phyloP scores from a whole-genome alignment of 2,888 invertebrate species.

The Stenchaetothrips biformis region DNA sequence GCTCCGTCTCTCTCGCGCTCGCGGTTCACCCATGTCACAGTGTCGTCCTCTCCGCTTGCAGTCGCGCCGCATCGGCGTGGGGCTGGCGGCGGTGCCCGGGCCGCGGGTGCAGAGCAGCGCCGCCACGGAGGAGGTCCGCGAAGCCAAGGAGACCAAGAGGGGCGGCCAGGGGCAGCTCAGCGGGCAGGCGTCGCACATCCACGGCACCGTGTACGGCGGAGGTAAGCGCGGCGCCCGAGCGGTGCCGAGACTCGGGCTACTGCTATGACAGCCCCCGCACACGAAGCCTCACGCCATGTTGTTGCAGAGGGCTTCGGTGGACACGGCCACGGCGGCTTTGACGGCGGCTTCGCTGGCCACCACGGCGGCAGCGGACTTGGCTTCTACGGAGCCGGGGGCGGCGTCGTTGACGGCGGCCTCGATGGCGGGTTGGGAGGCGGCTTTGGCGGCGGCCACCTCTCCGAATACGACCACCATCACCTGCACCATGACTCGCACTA shows the following conservation, averaged over 20 bases:
- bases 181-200: constrained; percentile 12
- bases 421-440: not conserved
- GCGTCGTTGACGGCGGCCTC: not conserved
- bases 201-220: constrained; percentile 29
- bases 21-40: not conserved
- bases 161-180: constrained; percentile 8
- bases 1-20: not conserved
- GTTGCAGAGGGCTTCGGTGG: not conserved
- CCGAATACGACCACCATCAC: constrained; percentile 29
- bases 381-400: not conserved
- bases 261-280: not conserved
- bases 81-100: constrained; percentile 42
- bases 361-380: not conserved
- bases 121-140: constrained; percentile 34
- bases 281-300: not conserved
- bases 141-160: constrained; percentile 29
- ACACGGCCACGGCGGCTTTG: constrained; percentile 13
- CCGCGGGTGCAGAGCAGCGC: constrained; percentile 41
- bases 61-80: not conserved
- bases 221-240: constrained; percentile 33
- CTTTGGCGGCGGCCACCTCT: not conserved
- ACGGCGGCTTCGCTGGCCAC: not conserved
- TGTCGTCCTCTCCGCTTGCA: not conserved
- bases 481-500: constrained; percentile 32
- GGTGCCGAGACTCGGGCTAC: no score